Base-by-base conservation (phyloP, 2,888 invertebrate species). In the Drosophila picticornis region DNA sequence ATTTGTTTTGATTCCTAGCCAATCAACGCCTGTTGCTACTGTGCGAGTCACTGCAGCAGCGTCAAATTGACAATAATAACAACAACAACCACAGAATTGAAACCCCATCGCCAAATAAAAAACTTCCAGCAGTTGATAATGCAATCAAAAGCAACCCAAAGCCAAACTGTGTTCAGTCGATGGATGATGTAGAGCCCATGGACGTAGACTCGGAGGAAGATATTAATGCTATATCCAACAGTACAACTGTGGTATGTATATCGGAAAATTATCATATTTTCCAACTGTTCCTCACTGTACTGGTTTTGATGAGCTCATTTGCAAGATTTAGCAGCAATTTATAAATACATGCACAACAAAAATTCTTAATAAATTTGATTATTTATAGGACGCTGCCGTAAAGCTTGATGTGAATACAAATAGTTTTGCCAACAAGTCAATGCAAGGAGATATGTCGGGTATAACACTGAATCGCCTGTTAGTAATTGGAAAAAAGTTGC, bases 21-120 rank as follows among this genome's bases (percentile, higher is more conserved):
- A 80, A 86, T 29, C 60, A 78, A 52, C 88, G 86, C 0, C 48
- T 86, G 7, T 7, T 31, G 16, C 16, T 32, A 25, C 7, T 84
- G 10, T 53, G 67, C 9, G 34, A 55, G 1, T 58, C 62, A 0
- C 55, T 84, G 4, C 78, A 71, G 46, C 38, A 56, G 19, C 55
- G 36, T 16, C 70, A 38, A 16, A 29, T n/a, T 27, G n/a, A 73
- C 11, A 52, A 59, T 6, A 19, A 40, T 4, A 31, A 29, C 22
- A 79, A 66, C 7, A 46, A 55, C 25, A 22, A 22, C 16, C 22
- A 31, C 10, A 29, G 3, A 52, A 55, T 10, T 16, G 43, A 32
- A 59, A 59, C 52, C 16, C 34, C 46, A 4, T 7, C 40, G 3
- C 22, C 13, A 16, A 40, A 10, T 58, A 51, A 50, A 6, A 50